Evolutionary conservation across 2,797 vertebrate genomes (phyloP), one percentile per base, ranked within the genome.

Genomic region (Petrocephalus sullivani): DNA sequence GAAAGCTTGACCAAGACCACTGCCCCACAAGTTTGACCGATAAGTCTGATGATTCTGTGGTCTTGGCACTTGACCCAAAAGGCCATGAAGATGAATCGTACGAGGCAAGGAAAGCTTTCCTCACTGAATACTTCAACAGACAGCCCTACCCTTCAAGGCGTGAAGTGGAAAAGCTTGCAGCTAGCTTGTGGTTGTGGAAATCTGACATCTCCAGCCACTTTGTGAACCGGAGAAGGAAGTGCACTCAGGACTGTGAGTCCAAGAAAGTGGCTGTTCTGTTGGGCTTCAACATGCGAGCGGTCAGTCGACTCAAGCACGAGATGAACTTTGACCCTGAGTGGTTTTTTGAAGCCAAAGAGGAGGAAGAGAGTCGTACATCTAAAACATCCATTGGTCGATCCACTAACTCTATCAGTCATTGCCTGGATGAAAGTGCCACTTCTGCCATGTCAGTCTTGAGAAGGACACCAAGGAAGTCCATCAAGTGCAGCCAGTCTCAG

Each of bases 151-250:
- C 98, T 7, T 97, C 94, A 14, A 96, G 96, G 49, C 96, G 95
- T 64, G 98, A 99, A 90, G 97, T 99, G 23, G 98, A 99, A 90
- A 98, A 98, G 93, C 94, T 99, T 88, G 98, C 98, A 0, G 96
- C 97, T 88, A 97, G 96, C 81, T 93, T 99, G 67, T 99, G 98
- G 98, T 93, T 99, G n/a, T 99, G 98, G 98, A 99, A 98, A 92
- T 98, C 98, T 0, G 98, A 99, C 91, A 97, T 99, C n/a, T 96
- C 97, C 0, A 97, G 96, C 92, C 98, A 99, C 91, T 99, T 99
- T 12, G 96, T 96, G 88, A 98, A 96, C 92, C 97, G 96, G 83
- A 95, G 98, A 92, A 97, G 98, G 93, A 97, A 97, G 88, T 99
- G 98, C 33, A 92, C 96, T 7, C 93, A 96, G 88, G 97, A 98